Percentiles rank a stretch among this genome's conserved stretches.
These are phyloP conservation scores for Danaus chrysippus DNA, from an alignment of 2,888 invertebrate species.

Conservation along the genomic window DNA sequence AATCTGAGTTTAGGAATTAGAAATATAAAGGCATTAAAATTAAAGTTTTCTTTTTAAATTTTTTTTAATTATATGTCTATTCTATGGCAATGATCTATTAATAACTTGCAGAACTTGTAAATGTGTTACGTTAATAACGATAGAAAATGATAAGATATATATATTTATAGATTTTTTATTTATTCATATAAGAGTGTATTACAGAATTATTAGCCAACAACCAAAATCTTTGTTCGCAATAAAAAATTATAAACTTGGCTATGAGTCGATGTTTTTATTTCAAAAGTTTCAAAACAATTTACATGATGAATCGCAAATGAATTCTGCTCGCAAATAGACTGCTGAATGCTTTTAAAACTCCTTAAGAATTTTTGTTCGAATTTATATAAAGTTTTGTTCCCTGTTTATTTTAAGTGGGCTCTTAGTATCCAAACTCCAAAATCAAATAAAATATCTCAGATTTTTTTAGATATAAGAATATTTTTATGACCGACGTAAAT, in stretches of 20 bases:
- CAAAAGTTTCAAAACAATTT: constrained; percentile 65
- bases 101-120: too few species aligned
- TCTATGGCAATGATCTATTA: too few species aligned
- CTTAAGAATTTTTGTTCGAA: constrained; percentile 34
- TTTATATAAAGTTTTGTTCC: constrained; percentile 41
- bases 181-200: neutral
- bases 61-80: too few species aligned
- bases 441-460: neutral
- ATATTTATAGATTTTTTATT: neutral
- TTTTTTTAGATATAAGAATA: neutral
- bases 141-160: too few species aligned
- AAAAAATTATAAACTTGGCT: constrained; percentile 37
- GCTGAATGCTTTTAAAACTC: constrained; percentile 52
- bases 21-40: too few species aligned
- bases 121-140: too few species aligned
- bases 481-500: neutral
- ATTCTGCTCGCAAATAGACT: constrained; percentile 59
- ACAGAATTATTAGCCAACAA: neutral
- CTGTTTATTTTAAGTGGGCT: constrained; percentile 37
- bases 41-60: too few species aligned
- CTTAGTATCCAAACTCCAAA: neutral
- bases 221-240: neutral
- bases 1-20: too few species aligned
- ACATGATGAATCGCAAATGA: constrained; percentile 67
- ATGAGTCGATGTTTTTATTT: constrained; percentile 52